These are phyloP conservation scores for Drosophila ezoana DNA, from an alignment of 2,888 invertebrate genomes.

Conservation along the genomic window DNA sequence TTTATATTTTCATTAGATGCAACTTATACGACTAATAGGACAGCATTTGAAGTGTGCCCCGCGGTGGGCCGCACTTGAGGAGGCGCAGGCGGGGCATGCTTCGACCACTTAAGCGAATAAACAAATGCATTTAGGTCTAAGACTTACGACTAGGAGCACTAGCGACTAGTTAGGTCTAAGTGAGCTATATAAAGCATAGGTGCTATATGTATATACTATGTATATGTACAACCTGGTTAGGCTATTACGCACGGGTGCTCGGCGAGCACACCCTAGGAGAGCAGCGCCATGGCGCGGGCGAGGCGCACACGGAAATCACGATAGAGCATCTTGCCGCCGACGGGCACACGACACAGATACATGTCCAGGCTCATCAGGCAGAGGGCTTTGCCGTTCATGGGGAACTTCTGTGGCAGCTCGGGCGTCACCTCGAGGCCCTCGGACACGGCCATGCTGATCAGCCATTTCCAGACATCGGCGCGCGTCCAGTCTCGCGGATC, in stretches of 20 bases:
- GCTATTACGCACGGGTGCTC: slow-evolving; percentile 13
- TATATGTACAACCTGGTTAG: slow-evolving; percentile 66
- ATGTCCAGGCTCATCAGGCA: slow-evolving; percentile 92
- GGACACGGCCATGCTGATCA: slow-evolving; percentile 86
- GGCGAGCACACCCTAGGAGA: slow-evolving; percentile 58
- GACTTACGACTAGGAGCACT: slow-evolving; percentile 55
- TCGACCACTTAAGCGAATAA: slow-evolving; percentile 47
- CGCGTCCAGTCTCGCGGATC: slow-evolving; percentile 91
- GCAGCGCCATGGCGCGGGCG: slow-evolving; percentile 88
- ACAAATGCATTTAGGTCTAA: slow-evolving; percentile 66
- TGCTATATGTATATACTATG: slow-evolving; percentile 37
- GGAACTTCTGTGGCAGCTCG: slow-evolving; percentile 87
- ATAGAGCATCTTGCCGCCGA: slow-evolving; percentile 89
- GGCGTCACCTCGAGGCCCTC: slow-evolving; percentile 85
- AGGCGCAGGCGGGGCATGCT: slow-evolving; percentile 11
- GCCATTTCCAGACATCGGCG: slow-evolving; percentile 89
- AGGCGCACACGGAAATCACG: slow-evolving; percentile 90
- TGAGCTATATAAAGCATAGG: slow-evolving; percentile 21
- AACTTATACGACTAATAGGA: slow-evolving; percentile 71
- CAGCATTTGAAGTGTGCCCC: slow-evolving; percentile 59
- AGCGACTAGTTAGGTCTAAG: slow-evolving; percentile 61
- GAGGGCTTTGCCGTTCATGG: slow-evolving; percentile 92
- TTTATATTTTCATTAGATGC: slow-evolving; percentile 73
- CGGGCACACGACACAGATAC: slow-evolving; percentile 90
- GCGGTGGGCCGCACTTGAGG: not conserved